Evolutionary conservation across 2,797 vertebrate species (phyloP).

Genomic region (Smutsia temminckii): DNA sequence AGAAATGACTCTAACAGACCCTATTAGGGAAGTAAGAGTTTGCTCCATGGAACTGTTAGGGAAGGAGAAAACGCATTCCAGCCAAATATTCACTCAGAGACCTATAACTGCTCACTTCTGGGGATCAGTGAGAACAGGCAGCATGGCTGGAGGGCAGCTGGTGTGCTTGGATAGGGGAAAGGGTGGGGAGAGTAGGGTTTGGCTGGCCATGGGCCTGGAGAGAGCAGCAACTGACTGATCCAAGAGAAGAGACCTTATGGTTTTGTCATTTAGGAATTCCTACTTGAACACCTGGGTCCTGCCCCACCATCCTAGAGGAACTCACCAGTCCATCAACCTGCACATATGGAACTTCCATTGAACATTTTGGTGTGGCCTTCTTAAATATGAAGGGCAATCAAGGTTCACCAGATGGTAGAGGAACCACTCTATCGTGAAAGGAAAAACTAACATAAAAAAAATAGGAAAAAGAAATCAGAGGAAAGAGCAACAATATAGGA

Average conservation of each 20-base stretch:
- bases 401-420: background rate
- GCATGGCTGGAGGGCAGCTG: background rate
- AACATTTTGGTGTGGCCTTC: background rate
- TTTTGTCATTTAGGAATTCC: background rate
- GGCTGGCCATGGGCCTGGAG: background rate
- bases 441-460: constrained; percentile 1
- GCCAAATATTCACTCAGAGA: background rate
- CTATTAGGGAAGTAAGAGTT: background rate
- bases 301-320: background rate
- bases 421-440: background rate
- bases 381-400: background rate
- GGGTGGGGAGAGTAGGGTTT: background rate
- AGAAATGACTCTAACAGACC: background rate
- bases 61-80: background rate
- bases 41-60: background rate
- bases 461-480: background rate
- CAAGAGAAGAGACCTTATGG: background rate
- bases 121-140: background rate
- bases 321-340: background rate
- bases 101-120: background rate
- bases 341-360: background rate
- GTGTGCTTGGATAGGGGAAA: background rate
- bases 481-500: constrained; percentile 22
- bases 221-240: background rate
- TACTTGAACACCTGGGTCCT: background rate